Conservation (phyloP, 2,113 vertebrate genomes). For the Pongo pygmaeus region DNA sequence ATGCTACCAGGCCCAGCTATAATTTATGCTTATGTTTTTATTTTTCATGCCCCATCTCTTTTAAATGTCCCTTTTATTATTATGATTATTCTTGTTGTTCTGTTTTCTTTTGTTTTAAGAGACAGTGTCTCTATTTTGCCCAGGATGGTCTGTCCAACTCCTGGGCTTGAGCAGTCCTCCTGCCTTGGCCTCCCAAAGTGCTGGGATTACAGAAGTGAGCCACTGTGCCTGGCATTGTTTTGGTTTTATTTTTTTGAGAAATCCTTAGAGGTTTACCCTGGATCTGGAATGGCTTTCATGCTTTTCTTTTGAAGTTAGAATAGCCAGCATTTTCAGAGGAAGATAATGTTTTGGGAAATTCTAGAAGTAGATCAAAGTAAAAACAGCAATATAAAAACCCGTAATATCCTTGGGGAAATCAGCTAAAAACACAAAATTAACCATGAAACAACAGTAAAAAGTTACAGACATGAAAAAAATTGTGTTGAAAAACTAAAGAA, state of each 20-base stretch:
- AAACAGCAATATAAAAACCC: background rate
- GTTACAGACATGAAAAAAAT: conserved; percentile 7
- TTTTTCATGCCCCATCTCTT: background rate
- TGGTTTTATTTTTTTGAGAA: background rate
- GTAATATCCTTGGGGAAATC: conserved; percentile 6
- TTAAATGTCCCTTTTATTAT: too few relatives aligned
- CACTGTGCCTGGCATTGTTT: background rate
- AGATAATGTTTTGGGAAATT: background rate
- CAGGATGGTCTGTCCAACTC: too few relatives aligned
- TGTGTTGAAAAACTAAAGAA: background rate
- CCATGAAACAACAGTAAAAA: conserved; percentile 9
- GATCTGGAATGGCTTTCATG: background rate
- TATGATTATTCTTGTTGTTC: too few relatives aligned
- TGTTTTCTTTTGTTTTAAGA: too few relatives aligned
- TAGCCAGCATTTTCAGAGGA: conserved; percentile 22
- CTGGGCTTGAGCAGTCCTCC: too few relatives aligned
- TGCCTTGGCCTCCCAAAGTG: too few relatives aligned
- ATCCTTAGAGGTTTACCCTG: background rate
- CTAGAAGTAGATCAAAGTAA: background rate
- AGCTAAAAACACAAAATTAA: conserved; percentile 27
- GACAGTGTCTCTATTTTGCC: too few relatives aligned
- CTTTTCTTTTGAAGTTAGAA: conserved; percentile 7
- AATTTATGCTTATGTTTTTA: background rate
- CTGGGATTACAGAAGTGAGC: too few relatives aligned
- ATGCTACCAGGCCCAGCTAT: too few relatives aligned